Evolutionary conservation across 2,888 invertebrate species (phyloP).

Genomic region (Trichogramma dendrolimi): DNA sequence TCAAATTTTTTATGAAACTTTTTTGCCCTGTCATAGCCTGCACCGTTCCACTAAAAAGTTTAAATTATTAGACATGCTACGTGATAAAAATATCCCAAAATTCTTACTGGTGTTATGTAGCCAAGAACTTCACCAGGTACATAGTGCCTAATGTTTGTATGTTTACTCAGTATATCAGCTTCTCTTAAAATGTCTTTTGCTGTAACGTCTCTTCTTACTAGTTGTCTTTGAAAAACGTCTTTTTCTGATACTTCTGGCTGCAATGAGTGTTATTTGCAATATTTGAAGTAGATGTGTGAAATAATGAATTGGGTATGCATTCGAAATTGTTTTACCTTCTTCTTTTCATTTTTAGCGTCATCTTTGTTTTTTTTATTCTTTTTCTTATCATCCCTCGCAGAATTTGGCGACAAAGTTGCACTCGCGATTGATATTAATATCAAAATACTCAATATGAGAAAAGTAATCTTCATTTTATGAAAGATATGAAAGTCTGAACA

Average conservation of each 20-base stretch:
- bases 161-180: conserved; percentile 70
- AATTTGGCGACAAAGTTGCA: no score
- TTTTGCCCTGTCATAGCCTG: conserved; percentile 90
- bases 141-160: conserved; percentile 64
- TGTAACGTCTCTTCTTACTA: conserved; percentile 66
- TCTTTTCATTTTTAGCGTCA: no score
- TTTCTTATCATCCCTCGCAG: no score
- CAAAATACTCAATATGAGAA: no score
- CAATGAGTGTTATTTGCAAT: background rate
- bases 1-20: conserved; percentile 84
- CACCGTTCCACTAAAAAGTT: conserved; percentile 81
- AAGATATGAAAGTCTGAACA: no score
- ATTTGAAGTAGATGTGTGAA: no score
- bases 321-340: no score
- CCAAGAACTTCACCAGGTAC: conserved; percentile 71
- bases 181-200: conserved; percentile 73
- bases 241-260: conserved; percentile 13
- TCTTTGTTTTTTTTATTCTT: no score
- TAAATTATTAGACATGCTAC: conserved; percentile 13
- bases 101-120: conserved; percentile 83
- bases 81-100: conserved; percentile 4
- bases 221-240: conserved; percentile 66
- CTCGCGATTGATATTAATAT: no score
- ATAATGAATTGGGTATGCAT: no score
- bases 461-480: no score